Evolutionary conservation across 1,140 invertebrate species (phyloP).

Genomic region (Aporrectodea caliginosa): DNA sequence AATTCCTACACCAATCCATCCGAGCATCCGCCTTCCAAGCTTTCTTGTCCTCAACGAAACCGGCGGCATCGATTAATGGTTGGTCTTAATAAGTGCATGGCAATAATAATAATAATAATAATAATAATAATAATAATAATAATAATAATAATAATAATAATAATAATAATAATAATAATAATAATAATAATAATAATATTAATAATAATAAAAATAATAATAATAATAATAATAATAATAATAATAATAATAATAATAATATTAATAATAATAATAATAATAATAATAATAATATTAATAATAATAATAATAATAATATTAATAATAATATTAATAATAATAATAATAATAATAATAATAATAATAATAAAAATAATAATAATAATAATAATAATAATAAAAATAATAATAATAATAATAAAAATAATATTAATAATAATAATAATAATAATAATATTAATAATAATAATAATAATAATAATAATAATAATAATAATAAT

Average conservation of each 20-base stretch:
- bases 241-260: too few species aligned
- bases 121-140: not conserved
- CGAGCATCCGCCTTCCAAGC: too few species aligned
- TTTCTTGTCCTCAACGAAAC: too few species aligned
- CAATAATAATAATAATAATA: too few species aligned
- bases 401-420: not conserved
- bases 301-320: not conserved
- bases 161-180: too few species aligned
- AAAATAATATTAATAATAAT: not conserved
- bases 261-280: too few species aligned
- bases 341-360: conserved; percentile 1
- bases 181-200: too few species aligned
- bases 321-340: not conserved
- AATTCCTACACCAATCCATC: too few species aligned
- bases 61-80: too few species aligned
- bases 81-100: too few species aligned
- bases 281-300: not conserved
- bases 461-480: conserved; percentile 4
- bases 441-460: not conserved
- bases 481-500: not conserved
- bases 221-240: not conserved
- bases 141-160: conserved; percentile 7
- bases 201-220: not conserved
- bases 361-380: not conserved
- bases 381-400: not conserved